Evolutionary conservation across 2,113 vertebrate genomes (phyloP), one percentile per base, ranked within the genome.

Genomic region (Peromyscus leucopus): DNA sequence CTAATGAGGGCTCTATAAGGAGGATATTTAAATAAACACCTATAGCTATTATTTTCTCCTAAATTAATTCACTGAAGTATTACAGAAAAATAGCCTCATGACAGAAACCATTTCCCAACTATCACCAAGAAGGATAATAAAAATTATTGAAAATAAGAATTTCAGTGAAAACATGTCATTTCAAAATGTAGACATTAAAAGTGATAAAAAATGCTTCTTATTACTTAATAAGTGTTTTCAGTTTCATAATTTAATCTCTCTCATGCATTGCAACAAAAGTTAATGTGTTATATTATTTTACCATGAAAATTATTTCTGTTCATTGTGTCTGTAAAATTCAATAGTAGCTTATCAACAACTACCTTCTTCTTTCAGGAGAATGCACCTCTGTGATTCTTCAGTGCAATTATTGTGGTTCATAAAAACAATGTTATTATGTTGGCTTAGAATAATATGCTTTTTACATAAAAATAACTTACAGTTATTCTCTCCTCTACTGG

Each of bases 381-480:
- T 96, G 91, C 48, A 96, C 75, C 91, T 96, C 88, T 93, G 74
- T 93, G 92, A 95, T 91, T 97, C 95, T 97, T 97, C 83, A 94
- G n/a, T 87, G 65, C 87, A 98, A 97, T 95, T 95, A 97, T 67
- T 96, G 96, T 96, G 94, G 86, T 95, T 96, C 96, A 96, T 98
- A 98, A 97, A 97, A 97, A 87, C 78, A 48, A 16, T 93, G 91
- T 94, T 98, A 96, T 96, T 97, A 95, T 95, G 71, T 96, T 97
- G 89, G 90, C 93, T 98, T 97, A 95, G 93, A 71, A 92, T 97
- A 96, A 96, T 96, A 96, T 94, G 79, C 82, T 97, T 97, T 98
- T 94, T 90, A 91, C 87, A 98, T 97, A 95, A 97, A 98, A 97
- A 88, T 98, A 98, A 97, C 93, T 97, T 97, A 97, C 3, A 87